Base-by-base conservation (phyloP, 2,888 invertebrate species). In the Agonum fuliginosum region DNA sequence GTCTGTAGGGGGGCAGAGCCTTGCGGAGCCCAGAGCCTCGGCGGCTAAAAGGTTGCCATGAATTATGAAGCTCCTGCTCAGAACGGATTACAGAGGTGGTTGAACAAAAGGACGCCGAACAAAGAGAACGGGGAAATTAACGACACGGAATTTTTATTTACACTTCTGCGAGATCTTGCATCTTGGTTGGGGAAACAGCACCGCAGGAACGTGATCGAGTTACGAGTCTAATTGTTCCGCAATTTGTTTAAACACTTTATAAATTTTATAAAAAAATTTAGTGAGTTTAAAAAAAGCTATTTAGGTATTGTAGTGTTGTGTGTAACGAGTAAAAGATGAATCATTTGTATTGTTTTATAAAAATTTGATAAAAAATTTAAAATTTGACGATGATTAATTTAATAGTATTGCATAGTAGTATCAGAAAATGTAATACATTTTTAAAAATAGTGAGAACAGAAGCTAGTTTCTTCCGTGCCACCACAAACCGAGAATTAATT, bases 11-110 rank as follows among this genome's bases (percentile, higher is more conserved):
- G 41, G 24, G 41, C 30, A n/a, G n/a, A n/a, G n/a, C n/a, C n/a
- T n/a, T n/a, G n/a, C n/a, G n/a, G 65, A 20, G 30, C 22, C 8
- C 14, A 30, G 14, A 24, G n/a, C n/a, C n/a, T n/a, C 41, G 46
- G 65, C 34, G 46, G 48, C 67, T 67, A 51, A 75, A 75, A 75
- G 75, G 67, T 75, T 67, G 58, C 75, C 65, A 75, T 27, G 75
- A 75, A 65, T 75, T 75, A 75, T 75, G 48, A 67, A 75, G 67
- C 65, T 41, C 34, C 62, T 46, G 37, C 62, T 62, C 74, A 62
- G 62, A 74, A 62, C 72, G 51, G 72, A 72, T 72, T 72, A 51
- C 34, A 51, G 54, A 72, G 54, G 54, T 51, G 71, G 51, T 71
- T 48, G 48, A 71, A 71, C 71, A 71, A 71, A 71, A 71, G 67